Evolutionary conservation across 2,113 vertebrate genomes (phyloP).

Genomic region (Paracyprichromis sp.): DNA sequence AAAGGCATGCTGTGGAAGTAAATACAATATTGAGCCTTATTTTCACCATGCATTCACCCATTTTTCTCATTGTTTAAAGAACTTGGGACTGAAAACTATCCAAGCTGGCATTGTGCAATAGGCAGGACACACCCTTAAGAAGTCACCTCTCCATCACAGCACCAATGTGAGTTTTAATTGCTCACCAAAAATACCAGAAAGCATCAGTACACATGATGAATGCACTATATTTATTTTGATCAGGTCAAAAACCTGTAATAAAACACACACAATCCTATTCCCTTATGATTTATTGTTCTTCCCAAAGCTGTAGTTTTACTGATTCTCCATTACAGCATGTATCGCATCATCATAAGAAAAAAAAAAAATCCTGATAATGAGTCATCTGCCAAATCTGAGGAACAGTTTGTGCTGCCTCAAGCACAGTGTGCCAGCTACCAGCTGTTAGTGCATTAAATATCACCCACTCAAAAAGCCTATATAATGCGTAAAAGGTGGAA

Average conservation of each 20-base stretch:
- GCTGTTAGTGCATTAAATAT: conserved; percentile 28
- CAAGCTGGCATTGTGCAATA: not conserved
- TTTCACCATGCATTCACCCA: not conserved
- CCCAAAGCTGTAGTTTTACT: not conserved
- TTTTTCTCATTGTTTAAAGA: not conserved
- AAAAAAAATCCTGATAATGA: conserved; percentile 7
- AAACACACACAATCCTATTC: not conserved
- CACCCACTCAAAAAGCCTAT: not conserved
- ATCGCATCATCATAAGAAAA: conserved; percentile 1
- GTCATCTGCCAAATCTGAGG: conserved; percentile 16
- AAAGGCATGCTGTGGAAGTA: not conserved
- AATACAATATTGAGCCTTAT: not conserved
- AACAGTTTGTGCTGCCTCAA: conserved; percentile 32
- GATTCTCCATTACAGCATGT: not conserved
- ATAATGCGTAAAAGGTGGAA: not conserved
- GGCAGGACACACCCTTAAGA: not conserved
- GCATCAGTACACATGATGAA: not conserved
- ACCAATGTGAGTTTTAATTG: not conserved
- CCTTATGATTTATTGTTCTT: not conserved
- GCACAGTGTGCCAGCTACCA: conserved; percentile 3
- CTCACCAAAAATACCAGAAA: not conserved
- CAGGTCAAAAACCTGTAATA: not conserved
- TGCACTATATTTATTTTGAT: not conserved
- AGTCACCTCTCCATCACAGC: not conserved
- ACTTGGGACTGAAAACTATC: not conserved